Evolutionary conservation across 2,113 vertebrate species (phyloP), one percentile per base, ranked within the genome.

Genomic region (Prionailurus viverrinus): DNA sequence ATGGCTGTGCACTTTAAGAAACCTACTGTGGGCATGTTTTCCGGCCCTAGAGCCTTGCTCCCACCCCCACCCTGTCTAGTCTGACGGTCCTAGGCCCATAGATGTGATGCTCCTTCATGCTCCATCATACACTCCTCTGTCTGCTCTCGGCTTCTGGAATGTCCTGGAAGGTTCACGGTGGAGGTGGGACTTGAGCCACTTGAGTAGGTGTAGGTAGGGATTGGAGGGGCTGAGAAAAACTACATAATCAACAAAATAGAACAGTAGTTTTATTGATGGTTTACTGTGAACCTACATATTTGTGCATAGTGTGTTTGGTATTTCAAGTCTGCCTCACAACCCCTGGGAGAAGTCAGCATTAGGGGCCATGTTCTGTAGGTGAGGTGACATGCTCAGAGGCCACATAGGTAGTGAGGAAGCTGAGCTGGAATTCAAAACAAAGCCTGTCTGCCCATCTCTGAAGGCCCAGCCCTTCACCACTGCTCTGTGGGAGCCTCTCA

Each of bases 91-190:
- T 7, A 33, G 63, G 1, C 15, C 39, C 18, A 3, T 15, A 55
- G 63, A 18, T 55, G 45, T 7, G 1, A 25, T 85, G 63, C 3
- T 31, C 15, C 69, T 80, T 76, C 80, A 45, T 0, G 15, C 4
- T 16, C 33, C 15, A 7, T 93, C 23, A 39, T 33, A 8, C 4
- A 36, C 25, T n/a, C 69, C 69, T 51, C 48, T 18, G 10, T 63
- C 15, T 79, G 65, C 41, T 41, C 25, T 93, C 65, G 83, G 48
- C 36, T 94, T 93, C 78, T 66, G 78, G 92, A 93, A 69, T 88
- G 55, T 51, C 21, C 87, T 21, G 7, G 93, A 76, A 80, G 48
- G 25, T 80, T 63, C 36, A 39, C 13, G 15, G 58, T 84, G 65
- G 45, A 88, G n/a, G 41, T 27, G 69, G 92, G 12, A 23, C 48